Evolutionary conservation across 2,888 invertebrate species (phyloP).

Genomic region (Chloroclystis v-ata): DNA sequence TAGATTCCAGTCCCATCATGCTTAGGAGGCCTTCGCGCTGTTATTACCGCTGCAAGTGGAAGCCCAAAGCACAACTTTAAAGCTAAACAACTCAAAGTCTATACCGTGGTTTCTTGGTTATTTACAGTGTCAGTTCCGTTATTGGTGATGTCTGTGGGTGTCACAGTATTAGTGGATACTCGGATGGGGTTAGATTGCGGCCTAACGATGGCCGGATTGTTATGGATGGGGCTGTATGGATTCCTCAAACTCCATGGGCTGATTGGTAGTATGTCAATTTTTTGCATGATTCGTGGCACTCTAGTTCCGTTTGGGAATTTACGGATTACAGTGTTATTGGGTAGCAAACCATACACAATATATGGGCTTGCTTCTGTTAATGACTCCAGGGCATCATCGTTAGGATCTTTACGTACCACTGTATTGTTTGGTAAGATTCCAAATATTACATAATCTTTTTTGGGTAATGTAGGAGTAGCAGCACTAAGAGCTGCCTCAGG

Average conservation of each 20-base stretch:
- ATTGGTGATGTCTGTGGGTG: conserved; percentile 75
- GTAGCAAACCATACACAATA: conserved; percentile 85
- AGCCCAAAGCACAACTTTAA: conserved; percentile 68
- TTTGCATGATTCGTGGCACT: conserved; percentile 81
- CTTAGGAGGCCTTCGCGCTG: conserved; percentile 31
- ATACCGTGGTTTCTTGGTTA: conserved; percentile 76
- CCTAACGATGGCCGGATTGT: conserved; percentile 77
- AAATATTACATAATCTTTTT: conserved; percentile 85
- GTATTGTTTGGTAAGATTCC: conserved; percentile 88
- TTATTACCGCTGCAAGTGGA: conserved; percentile 42
- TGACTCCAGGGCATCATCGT: conserved; percentile 81
- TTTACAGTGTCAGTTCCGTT: conserved; percentile 79
- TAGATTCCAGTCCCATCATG: conserved; percentile 35
- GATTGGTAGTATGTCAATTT: conserved; percentile 79
- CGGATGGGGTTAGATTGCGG: conserved; percentile 78
- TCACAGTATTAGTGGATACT: conserved; percentile 83
- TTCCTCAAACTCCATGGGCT: conserved; percentile 79
- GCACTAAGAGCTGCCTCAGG: conserved; percentile 40
- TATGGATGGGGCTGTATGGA: conserved; percentile 80
- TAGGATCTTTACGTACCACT: conserved; percentile 85
- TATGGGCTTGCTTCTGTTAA: conserved; percentile 84
- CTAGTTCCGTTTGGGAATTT: conserved; percentile 89
- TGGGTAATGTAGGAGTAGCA: conserved; percentile 60
- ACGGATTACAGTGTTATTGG: conserved; percentile 87
- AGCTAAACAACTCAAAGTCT: conserved; percentile 74